Evolutionary conservation across 2,888 invertebrate genomes (phyloP), one percentile per base, ranked within the genome.

Genomic region (Sycophila texana): DNA sequence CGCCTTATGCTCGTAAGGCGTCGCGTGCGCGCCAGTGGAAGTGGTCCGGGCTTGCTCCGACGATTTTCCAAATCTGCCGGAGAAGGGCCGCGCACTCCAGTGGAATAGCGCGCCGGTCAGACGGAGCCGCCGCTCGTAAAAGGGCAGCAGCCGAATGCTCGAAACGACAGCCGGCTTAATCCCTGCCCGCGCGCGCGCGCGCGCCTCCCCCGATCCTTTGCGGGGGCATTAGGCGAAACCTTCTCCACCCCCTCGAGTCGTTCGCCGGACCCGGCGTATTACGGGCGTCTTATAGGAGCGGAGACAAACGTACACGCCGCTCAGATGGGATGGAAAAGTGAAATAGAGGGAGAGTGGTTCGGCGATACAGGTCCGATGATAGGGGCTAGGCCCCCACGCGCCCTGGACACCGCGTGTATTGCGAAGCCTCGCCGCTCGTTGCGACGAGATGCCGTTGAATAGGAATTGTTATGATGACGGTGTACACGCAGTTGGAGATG

Each of bases 261-360:
- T 53, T 53, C n/a, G 14, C 53, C 3, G 53, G 2, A n/a, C 53
- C 16, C 53, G 53, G 18, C 63, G 47, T 26, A 63, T 63, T 63
- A 63, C 63, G 18, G 39, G 18, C 39, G 18, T 63, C 63, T 63
- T 63, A 39, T 39, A 18, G n/a, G 39, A 18, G 63, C 12, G 16
- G 16, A 53, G 53, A 53, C 16, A 53, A n/a, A 53, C 53, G 53
- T 14, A 53, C n/a, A 12, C 4, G n/a, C 16, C 16, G 12, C 16
- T 49, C 49, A 61, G 49, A 51, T 51, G 61, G 72, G 61, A 72
- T 72, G 72, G 72, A 61, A 72, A 72, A 72, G 72, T 72, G 74
- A 55, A 65, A 73, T 73, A 73, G 66, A 66, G 66, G 22, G 47
- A 61, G 57, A 26, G 63, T 39, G 39, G 61, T 30, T 61, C 26